Base-by-base conservation (phyloP, 2,113 vertebrate species). In the Hylia prasina region DNA sequence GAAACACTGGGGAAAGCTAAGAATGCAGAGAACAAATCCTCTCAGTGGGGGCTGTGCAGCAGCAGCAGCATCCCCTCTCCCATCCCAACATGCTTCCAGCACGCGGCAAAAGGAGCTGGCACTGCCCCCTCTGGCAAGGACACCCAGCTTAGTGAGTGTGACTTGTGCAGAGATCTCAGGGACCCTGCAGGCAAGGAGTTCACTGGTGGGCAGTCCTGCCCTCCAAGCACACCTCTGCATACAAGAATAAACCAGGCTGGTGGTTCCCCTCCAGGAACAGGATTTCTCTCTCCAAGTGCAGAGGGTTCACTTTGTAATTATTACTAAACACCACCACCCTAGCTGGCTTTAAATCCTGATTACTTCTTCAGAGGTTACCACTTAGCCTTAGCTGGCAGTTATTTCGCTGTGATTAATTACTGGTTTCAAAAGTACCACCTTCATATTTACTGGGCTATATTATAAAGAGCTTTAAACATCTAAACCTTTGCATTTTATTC, bases 201-300 rank as follows among this genome's bases (percentile, higher is more conserved):
- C 21, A 24, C 21, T 33, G 25, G 9, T 23, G 54, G 14, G 37
- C 25, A 35, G 21, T 7, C 45, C 39, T 57, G n/a, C 16, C 33
- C 28, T 45, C 75, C 44, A 31, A 12, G 24, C 2, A 0, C 1
- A 0, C 1, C n/a, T 37, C 48, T 94, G n/a, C 2, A 0, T 8
- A 22, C 0, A 0, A 37, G 48, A 40, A 61, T 73, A n/a, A 33
- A 12, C 7, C 2, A 14, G 40, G 40, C n/a, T 90, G 35, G 14
- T 11, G n/a, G 30, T 2, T 65, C 30, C 48, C 23, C 48, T n/a
- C 40, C 28, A 85, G 31, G 17, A 47, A 37, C 5, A 3, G n/a
- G 20, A 60, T 65, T 40, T 51, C 17, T n/a, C 45, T 61, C 51
- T 53, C 20, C 63, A 69, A 14, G 35, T 25, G 44, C 63, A 42